Conservation (phyloP, 2,888 invertebrate species). For the Dasysyrphus albostriatus region DNA sequence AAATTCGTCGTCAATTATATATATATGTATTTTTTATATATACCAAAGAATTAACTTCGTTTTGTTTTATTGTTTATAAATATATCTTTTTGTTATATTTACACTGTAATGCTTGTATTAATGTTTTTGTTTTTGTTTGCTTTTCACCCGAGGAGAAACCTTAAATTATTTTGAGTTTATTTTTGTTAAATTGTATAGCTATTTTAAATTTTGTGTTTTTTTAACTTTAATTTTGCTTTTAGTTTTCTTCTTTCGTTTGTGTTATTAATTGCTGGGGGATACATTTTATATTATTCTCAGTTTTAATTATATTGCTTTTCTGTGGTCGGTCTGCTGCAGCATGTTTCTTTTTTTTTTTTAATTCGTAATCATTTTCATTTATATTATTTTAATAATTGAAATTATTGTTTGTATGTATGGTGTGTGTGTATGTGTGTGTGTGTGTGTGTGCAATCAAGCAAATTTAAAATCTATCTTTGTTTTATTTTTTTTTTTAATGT, state of each 20-base stretch:
- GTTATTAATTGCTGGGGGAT: slow-evolving; percentile 69
- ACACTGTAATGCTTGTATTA: slow-evolving; percentile 60
- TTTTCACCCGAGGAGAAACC: slow-evolving; percentile 69
- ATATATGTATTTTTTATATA: slow-evolving; percentile 8
- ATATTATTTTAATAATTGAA: slow-evolving; percentile 47
- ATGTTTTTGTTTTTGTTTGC: slow-evolving; percentile 42
- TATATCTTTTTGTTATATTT: slow-evolving; percentile 63
- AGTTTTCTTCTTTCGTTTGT: slow-evolving; percentile 63
- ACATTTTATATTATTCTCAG: slow-evolving; percentile 49
- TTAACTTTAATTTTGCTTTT: slow-evolving; percentile 58
- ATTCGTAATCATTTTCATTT: slow-evolving; percentile 17
- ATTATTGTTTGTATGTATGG: slow-evolving; percentile 27
- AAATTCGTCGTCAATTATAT: slow-evolving; percentile 68
- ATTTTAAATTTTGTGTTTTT: slow-evolving; percentile 22
- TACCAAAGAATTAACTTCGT: slow-evolving; percentile 63
- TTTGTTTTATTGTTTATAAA: slow-evolving; percentile 36
- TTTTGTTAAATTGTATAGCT: slow-evolving; percentile 31
- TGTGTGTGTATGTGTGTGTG: slow-evolving; percentile 17
- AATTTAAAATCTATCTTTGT: slow-evolving; percentile 73
- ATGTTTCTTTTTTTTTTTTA: slow-evolving; percentile 36
- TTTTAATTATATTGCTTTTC: slow-evolving; percentile 72
- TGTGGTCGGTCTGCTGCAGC: slow-evolving; percentile 71
- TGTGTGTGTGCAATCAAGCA: slow-evolving; percentile 70
- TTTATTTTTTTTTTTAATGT: slow-evolving; percentile 61
- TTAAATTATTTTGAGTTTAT: slow-evolving; percentile 66